Evolutionary conservation across 2,113 vertebrate genomes (phyloP).

Genomic region (Meleagris gallopavo): DNA sequence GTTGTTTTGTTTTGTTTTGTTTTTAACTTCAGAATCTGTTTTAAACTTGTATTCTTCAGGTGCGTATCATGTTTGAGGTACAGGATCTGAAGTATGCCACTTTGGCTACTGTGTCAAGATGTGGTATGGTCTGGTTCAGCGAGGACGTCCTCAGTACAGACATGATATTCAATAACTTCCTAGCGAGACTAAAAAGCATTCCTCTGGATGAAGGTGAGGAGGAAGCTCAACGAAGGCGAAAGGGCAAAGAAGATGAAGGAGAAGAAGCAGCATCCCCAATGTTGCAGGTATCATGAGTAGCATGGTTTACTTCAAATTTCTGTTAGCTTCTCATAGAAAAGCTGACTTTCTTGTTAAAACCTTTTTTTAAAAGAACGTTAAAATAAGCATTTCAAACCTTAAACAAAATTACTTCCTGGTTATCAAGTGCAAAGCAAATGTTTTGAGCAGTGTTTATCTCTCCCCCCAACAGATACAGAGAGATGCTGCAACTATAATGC

Average conservation of each 20-base stretch:
- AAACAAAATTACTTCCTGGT: background rate
- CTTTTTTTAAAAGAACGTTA: background rate
- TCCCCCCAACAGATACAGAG: constrained; percentile 88
- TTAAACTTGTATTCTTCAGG: constrained; percentile 75
- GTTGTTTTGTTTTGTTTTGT: background rate
- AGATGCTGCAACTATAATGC: constrained; percentile 89
- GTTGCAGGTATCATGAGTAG: constrained; percentile 85
- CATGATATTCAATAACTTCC: constrained; percentile 99
- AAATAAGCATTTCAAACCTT: background rate
- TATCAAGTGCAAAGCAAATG: background rate
- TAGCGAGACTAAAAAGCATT: constrained; percentile 93
- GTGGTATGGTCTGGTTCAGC: constrained; percentile 99
- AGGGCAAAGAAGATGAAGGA: constrained; percentile 90
- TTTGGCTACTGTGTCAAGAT: constrained; percentile 95
- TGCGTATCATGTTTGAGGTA: constrained; percentile 98
- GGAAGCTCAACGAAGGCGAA: constrained; percentile 92
- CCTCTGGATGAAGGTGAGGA: constrained; percentile 97
- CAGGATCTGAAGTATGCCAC: constrained; percentile 98
- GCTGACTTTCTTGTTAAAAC: background rate
- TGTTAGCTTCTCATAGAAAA: background rate
- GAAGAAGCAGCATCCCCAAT: constrained; percentile 95
- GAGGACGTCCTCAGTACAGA: constrained; percentile 98
- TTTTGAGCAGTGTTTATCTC: background rate
- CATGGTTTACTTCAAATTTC: background rate
- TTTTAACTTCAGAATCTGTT: background rate